Evolutionary conservation across 2,113 vertebrate species (phyloP).

Genomic region (Cephalopterus ornatus): DNA sequence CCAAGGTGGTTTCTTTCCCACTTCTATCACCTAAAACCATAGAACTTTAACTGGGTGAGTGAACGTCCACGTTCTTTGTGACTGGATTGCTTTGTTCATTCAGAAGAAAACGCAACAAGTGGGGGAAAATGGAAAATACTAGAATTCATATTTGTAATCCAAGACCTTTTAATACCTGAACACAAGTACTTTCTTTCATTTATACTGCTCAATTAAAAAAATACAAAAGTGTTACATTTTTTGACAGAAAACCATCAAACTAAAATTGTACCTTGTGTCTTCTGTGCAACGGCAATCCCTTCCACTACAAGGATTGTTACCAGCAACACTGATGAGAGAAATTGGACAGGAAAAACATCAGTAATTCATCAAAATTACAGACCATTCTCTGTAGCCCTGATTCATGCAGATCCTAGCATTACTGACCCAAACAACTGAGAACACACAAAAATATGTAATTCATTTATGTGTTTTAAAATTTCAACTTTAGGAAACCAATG

Average conservation of each 20-base stretch:
- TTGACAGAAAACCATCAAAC: not conserved
- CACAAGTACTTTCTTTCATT: not conserved
- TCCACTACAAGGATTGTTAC: conserved; percentile 92
- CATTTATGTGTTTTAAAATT: not conserved
- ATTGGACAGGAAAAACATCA: conserved; percentile 44
- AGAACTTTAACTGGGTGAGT: not conserved
- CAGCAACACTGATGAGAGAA: conserved; percentile 83
- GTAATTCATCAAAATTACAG: not conserved
- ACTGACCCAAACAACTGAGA: not conserved
- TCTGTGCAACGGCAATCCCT: conserved; percentile 92
- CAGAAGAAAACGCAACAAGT: not conserved
- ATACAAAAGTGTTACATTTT: not conserved
- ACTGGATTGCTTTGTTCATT: not conserved
- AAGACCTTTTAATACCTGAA: not conserved
- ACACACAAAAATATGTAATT: not conserved
- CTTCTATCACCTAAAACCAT: not conserved
- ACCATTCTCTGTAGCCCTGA: not conserved
- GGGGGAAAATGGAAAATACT: not conserved
- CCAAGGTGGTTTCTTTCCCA: not conserved
- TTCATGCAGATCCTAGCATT: not conserved
- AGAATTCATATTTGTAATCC: not conserved
- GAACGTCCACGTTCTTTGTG: not conserved
- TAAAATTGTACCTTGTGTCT: conserved; percentile 85
- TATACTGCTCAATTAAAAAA: not conserved
- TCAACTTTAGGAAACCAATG: not conserved